A percentile compares a stretch with the other conserved stretches of the same genome.
Evolutionary conservation across 2,797 vertebrate genomes (phyloP).

Genomic region (Sciurus carolinensis): DNA sequence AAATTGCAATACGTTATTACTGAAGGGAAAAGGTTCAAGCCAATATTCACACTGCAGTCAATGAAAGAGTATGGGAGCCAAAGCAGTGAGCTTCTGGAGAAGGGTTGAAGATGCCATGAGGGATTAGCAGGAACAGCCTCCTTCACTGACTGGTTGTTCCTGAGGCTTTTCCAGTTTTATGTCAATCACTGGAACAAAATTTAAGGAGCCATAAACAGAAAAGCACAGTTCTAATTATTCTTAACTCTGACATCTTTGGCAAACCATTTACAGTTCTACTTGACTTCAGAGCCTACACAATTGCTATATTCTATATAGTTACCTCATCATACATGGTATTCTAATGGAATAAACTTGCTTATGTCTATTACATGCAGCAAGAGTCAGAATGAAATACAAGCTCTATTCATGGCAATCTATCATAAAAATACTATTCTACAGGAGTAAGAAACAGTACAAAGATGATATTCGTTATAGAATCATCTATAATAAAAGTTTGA

Average conservation of each 20-base stretch:
- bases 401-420: background rate
- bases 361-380: conserved; percentile 42
- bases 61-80: conserved; percentile 88
- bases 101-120: conserved; percentile 82
- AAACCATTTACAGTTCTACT: conserved; percentile 39
- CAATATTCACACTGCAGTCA: conserved; percentile 92
- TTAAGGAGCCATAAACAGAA: conserved; percentile 89
- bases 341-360: conserved; percentile 48
- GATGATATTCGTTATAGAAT: conserved; percentile 44
- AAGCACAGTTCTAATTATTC: conserved; percentile 51
- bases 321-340: background rate
- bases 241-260: background rate
- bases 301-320: conserved; percentile 37
- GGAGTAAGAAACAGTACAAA: conserved; percentile 48
- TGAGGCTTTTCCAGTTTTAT: conserved; percentile 98
- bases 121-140: conserved; percentile 98
- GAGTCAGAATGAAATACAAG: conserved; percentile 51
- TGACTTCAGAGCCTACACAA: conserved; percentile 28
- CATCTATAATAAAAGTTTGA: conserved; percentile 58
- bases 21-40: conserved; percentile 90
- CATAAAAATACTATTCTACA: conserved; percentile 58
- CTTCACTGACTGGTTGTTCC: conserved; percentile 95
- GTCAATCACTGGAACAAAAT: conserved; percentile 95
- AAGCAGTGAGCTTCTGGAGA: conserved; percentile 89
- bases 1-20: conserved; percentile 89